Evolutionary conservation across 2,888 invertebrate species (phyloP).

Genomic region (Polydrusus tereticollis): DNA sequence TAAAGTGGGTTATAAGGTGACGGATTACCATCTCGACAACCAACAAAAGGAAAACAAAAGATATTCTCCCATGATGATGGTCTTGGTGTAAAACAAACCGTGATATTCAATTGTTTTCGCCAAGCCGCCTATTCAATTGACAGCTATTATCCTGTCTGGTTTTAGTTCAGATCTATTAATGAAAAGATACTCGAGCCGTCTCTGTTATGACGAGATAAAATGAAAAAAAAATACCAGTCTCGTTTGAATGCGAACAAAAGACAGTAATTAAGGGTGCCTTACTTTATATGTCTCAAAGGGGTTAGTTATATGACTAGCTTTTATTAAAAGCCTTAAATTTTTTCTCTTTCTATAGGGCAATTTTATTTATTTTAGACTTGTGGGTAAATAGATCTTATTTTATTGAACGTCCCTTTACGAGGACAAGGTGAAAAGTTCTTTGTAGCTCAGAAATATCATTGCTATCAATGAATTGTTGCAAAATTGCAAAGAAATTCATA

Average conservation of each 20-base stretch:
- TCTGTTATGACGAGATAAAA: slow-evolving; percentile 6
- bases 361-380: too few relatives aligned
- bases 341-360: too few relatives aligned
- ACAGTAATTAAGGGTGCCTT: neutral
- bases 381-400: too few relatives aligned
- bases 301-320: neutral
- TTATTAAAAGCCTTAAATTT: neutral
- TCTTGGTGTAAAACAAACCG: slow-evolving; percentile 15
- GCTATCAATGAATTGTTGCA: too few relatives aligned
- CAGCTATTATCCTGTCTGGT: slow-evolving; percentile 25
- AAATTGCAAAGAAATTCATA: too few relatives aligned
- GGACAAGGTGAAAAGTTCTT: too few relatives aligned
- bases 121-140: slow-evolving; percentile 22
- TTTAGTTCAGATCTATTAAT: slow-evolving; percentile 13
- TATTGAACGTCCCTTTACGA: too few relatives aligned
- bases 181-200: slow-evolving; percentile 20
- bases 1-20: slow-evolving; percentile 8
- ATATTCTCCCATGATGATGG: slow-evolving; percentile 20
- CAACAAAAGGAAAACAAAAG: slow-evolving; percentile 14
- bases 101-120: slow-evolving; percentile 20
- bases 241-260: slow-evolving; percentile 9
- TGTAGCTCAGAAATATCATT: too few relatives aligned
- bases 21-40: neutral
- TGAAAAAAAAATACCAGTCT: neutral
- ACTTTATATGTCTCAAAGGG: slow-evolving; percentile 1